Base-by-base conservation (phyloP, 2,113 vertebrate species). In the Taurulus bubalis region DNA sequence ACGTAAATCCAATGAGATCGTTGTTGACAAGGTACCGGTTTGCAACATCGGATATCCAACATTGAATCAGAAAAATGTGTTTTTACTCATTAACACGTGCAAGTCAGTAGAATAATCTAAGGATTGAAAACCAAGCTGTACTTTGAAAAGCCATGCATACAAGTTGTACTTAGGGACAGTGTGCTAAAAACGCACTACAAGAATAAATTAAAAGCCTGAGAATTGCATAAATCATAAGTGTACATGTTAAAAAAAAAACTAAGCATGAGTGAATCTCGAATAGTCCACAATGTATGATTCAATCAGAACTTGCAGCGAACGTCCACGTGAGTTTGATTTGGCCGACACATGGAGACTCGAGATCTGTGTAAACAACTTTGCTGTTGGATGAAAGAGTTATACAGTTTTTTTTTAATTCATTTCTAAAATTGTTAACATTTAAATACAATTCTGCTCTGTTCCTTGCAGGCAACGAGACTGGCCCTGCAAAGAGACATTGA, bases 401-500 rank as follows among this genome's bases (percentile, higher is more conserved):
- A 14, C 24, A 22, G 15, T 7, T 68, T 40, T 40, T 11, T 28
- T 56, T 30, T 8, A 32, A 42, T 45, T 10, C 1, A n/a, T 26
- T 77, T 32, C 2, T n/a, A 12, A 24, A n/a, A 30, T 8, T 0
- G 22, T 12, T 51, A 60, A 59, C 8, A 20, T 34, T 34, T 63
- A 12, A 30, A 5, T 30, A 20, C 2, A 34, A 22, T 32, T 74
- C 20, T 74, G 24, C 3, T 68, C 38, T 74, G 24, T 62, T 75
- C 1, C 49, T 30, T 80, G 56, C 71, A 91, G 88, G 75, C 0
- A 2, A 87, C 67, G 64, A 63, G 47, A 34, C 59, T 82, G 65
- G 63, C 49, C 20, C 76, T 91, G 3, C 86, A 90, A 69, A 76
- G 51, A 78, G 85, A 90, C 28, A 90, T 85, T 63, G 83, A 91